These are phyloP conservation scores for Trichonephila inaurata DNA, from an alignment of 1,140 invertebrate species.

Conservation along the genomic window DNA sequence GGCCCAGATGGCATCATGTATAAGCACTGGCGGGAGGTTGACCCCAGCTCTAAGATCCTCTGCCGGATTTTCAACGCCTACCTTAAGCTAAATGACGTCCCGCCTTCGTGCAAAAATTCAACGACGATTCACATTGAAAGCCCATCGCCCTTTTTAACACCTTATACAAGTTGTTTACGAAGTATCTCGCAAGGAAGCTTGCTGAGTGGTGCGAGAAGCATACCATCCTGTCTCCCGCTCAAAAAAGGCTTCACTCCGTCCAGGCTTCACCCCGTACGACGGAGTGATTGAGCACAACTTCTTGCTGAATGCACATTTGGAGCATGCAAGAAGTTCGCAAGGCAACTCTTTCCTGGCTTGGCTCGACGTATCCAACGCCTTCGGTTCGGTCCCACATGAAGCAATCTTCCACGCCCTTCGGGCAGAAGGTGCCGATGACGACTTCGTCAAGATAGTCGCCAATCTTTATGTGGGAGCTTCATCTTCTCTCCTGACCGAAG, in stretches of 20 bases:
- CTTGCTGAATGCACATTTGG: not conserved
- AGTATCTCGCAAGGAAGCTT: not conserved
- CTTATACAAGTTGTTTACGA: not conserved
- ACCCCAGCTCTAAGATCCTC: too few relatives aligned
- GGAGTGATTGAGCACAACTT: conserved; percentile 41
- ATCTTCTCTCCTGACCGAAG: not conserved
- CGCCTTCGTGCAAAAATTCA: too few relatives aligned
- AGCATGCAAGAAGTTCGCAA: conserved; percentile 50
- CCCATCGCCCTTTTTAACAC: not conserved
- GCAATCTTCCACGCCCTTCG: not conserved
- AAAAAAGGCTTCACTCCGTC: too few relatives aligned
- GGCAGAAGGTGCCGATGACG: too few relatives aligned
- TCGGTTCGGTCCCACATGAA: too few relatives aligned
- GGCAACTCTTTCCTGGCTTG: conserved; percentile 75
- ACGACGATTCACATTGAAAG: too few relatives aligned
- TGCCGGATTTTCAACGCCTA: too few relatives aligned
- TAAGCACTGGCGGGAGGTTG: too few relatives aligned
- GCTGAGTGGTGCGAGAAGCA: not conserved
- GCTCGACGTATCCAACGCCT: conserved; percentile 75
- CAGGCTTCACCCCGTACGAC: not conserved
- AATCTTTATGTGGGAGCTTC: not conserved
- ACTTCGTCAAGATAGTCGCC: not conserved
- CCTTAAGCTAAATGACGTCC: too few relatives aligned
- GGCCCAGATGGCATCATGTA: too few relatives aligned
- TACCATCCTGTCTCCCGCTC: not conserved